Base-by-base conservation (phyloP, 2,888 invertebrate genomes). In the Himalopsyche kuldschensis region DNA sequence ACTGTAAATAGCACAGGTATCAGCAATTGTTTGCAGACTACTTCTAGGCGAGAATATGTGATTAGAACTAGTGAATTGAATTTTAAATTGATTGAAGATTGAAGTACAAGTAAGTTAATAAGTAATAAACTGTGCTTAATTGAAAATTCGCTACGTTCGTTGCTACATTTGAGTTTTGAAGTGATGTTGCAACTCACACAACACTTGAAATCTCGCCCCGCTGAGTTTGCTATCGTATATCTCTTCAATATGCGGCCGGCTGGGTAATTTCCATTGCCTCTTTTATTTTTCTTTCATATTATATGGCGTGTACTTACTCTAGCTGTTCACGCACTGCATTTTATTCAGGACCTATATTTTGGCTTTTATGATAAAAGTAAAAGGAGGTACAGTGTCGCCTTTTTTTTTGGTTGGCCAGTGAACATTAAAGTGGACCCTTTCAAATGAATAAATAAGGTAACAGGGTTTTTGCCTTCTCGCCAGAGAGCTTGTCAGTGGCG, bases 361-460 rank as follows among this genome's bases (percentile, higher is more conserved):
- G 69, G 69, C 69, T 69, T 69, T 69, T 69, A 69, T 69, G 27
- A 69, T 69, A 69, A 69, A 69, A 69, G 69, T 69, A 69, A 69
- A 69, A 15, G 69, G 24, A 69, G 69, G 69, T 69, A 69, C 69
- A 69, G 69, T 69, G 69, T 69, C 69, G 69, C 69, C 69, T 69
- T 69, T 69, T 69, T 69, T 55, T 69, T 69, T 69, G 69, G 69
- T 69, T 27, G 69, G 69, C 69, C 69, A 69, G 27, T 15, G 69
- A 69, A 69, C 69, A 69, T 69, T 69, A 69, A 69, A 69, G 69
- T 69, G 69, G 69, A 69, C 69, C 69, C 69, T 69, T 69, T 69
- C 69, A 69, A 69, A 69, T 69, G 69, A 69, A 69, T 69, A 69
- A 69, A 69, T 69, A 69, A 69, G 69, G 69, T 69, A 69, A 69